Percentiles rank a stretch among this genome's conserved stretches.
Conservation (phyloP, 2,797 vertebrate genomes). For the Acridotheres tristis region DNA sequence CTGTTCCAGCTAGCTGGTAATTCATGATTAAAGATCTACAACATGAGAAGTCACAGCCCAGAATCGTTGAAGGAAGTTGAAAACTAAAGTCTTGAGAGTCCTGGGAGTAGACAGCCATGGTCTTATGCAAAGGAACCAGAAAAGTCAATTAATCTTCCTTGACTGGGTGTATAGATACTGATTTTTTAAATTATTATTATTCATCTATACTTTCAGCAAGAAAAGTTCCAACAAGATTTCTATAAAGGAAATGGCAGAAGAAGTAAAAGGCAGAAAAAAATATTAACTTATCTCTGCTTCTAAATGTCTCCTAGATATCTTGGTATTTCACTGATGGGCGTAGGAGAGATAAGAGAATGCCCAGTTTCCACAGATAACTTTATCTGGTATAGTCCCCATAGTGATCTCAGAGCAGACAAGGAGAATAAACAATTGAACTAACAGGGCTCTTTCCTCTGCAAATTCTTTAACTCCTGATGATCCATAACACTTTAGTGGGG, state of each 20-base stretch:
- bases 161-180: not conserved
- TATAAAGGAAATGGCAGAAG: slow-evolving; percentile 45
- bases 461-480: slow-evolving; percentile 26
- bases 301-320: slow-evolving; percentile 28
- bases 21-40: slow-evolving; percentile 45
- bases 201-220: slow-evolving; percentile 12
- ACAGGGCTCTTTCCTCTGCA: not conserved
- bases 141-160: slow-evolving; percentile 52
- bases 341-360: slow-evolving; percentile 14
- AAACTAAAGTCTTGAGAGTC: not conserved
- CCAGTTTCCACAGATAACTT: slow-evolving; percentile 35
- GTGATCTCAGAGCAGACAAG: slow-evolving; percentile 27
- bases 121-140: not conserved
- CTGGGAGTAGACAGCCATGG: not conserved
- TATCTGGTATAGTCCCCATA: not conserved
- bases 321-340: slow-evolving; percentile 5
- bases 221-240: slow-evolving; percentile 15
- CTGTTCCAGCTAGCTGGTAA: slow-evolving; percentile 13
- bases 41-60: not conserved
- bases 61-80: not conserved
- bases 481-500: not conserved
- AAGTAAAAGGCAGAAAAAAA: not conserved
- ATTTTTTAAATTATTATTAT: not conserved
- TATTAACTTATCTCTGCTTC: slow-evolving; percentile 17
- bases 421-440: slow-evolving; percentile 40